phyloP scores from a whole-genome alignment of 1,140 invertebrate genomes.

The Hydropsyche tenuis region DNA sequence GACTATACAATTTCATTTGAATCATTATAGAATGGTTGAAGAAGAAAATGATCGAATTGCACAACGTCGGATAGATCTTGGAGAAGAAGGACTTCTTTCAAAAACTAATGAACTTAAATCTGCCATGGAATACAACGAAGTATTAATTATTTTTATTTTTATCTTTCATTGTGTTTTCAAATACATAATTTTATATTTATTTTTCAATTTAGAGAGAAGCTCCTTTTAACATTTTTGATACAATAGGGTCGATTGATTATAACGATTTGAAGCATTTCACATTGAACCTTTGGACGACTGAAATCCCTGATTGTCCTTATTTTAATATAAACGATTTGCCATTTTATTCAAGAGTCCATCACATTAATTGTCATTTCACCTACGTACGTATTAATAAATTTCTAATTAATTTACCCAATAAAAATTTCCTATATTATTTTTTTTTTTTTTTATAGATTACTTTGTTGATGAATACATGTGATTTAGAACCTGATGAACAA shows the following conservation, averaged over 20 bases:
- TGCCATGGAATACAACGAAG: slow-evolving; percentile 80
- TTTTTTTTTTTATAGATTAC: slow-evolving; percentile 60
- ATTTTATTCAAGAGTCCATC: slow-evolving; percentile 78
- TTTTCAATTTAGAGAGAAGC: slow-evolving; percentile 62
- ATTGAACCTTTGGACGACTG: slow-evolving; percentile 67
- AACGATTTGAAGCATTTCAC: slow-evolving; percentile 71
- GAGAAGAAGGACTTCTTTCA: slow-evolving; percentile 71
- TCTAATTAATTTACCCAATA: neutral
- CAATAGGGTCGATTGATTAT: slow-evolving; percentile 73
- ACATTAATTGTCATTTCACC: slow-evolving; percentile 63
- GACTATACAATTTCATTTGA: slow-evolving; percentile 9
- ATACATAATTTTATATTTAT: neutral
- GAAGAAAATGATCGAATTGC: slow-evolving; percentile 1
- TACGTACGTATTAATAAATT: neutral
- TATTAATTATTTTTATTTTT: slow-evolving; percentile 52
- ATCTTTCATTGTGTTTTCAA: neutral
- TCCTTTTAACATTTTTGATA: slow-evolving; percentile 70
- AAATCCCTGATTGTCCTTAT: slow-evolving; percentile 61
- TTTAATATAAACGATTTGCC: slow-evolving; percentile 73
- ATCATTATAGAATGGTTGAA: slow-evolving; percentile 13
- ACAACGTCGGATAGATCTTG: slow-evolving; percentile 62
- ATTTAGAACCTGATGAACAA: slow-evolving; percentile 66
- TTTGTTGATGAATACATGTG: slow-evolving; percentile 74
- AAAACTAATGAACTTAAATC: slow-evolving; percentile 69
- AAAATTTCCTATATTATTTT: neutral